Base-by-base conservation (phyloP, 2,113 vertebrate genomes). In the Fregata magnificens region DNA sequence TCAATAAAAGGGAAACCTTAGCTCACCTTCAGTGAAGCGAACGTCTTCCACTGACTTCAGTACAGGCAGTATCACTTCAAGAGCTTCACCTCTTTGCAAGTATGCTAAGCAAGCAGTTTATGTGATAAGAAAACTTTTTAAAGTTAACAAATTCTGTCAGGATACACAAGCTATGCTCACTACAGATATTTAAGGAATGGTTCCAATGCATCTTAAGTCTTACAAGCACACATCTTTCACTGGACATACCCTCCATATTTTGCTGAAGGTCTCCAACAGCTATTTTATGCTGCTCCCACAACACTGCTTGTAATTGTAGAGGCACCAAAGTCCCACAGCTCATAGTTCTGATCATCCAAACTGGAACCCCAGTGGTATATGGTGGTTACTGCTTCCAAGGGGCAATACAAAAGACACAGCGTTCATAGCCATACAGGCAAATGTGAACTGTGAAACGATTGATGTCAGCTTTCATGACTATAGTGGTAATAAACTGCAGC, bases 1-100 rank as follows among this genome's bases (percentile, higher is more conserved):
- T 95, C 92, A 90, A 90, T 95, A 82, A 67, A 83, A 69, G 25
- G 3, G 3, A 90, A 93, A 83, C 44, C 82, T 90, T 61, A 86
- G 74, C 62, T 86, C 49, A 44, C 19, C 67, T 65, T 73, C 40
- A 90, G 70, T 11, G 16, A 72, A 44, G 49, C 2, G 1, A 80
- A 80, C 52, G 58, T 79, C 82, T 71, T 47, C 20, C 71, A 72
- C 28, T 21, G 16, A 69, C 16, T 56, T 44, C 38, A 88, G 28
- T 14, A 19, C 25, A 66, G 28, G 17, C 83, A 92, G 6, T 10
- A 74, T 4, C 4, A 72, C 58, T 66, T 81, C 76, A 92, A 88
- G 59, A 45, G 32, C 38, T 81, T 62, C 45, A 71, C 36, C 17
- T 36, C 34, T 65, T 58, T 0, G 0, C 11, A 84, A 16, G 10